These are phyloP conservation scores for Drosophila willistoni DNA, from an alignment of 1,140 invertebrate genomes.

Conservation along the genomic window DNA sequence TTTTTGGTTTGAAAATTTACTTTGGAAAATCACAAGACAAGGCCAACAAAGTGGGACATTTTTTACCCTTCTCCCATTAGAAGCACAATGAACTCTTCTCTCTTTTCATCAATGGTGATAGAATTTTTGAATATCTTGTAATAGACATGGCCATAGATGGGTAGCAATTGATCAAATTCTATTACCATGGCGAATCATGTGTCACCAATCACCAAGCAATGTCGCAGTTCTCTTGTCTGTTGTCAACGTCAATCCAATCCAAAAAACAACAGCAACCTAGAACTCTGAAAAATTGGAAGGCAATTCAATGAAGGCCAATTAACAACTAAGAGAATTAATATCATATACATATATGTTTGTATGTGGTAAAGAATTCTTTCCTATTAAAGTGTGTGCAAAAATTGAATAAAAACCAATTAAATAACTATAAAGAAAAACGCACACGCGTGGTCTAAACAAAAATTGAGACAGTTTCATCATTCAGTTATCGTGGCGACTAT, in stretches of 20 bases:
- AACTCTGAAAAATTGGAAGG: conserved; percentile 40
- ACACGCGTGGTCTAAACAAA: conserved; percentile 40
- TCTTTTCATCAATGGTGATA: neutral
- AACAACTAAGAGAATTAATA: conserved; percentile 50
- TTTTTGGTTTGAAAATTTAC: conserved; percentile 69
- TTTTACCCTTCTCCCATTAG: neutral
- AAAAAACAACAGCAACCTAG: too few relatives aligned
- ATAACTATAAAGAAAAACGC: conserved; percentile 22
- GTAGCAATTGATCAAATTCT: conserved; percentile 5
- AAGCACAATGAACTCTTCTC: neutral
- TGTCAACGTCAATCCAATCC: conserved; percentile 27
- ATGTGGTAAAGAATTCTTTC: neutral
- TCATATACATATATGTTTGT: conserved; percentile 23
- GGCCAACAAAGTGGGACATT: neutral
- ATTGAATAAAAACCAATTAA: conserved; percentile 75
- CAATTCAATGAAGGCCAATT: conserved; percentile 76
- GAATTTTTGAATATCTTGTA: neutral
- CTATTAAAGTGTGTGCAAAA: conserved; percentile 68
- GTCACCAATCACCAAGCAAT: conserved; percentile 3
- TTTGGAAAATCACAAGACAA: neutral
- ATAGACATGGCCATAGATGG: neutral
- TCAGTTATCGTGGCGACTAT: neutral
- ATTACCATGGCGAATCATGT: conserved; percentile 1
- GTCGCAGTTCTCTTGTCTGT: neutral
- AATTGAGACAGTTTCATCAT: conserved; percentile 35